Evolutionary conservation across 2,797 vertebrate species (phyloP).

Genomic region (Tangara arthus): DNA sequence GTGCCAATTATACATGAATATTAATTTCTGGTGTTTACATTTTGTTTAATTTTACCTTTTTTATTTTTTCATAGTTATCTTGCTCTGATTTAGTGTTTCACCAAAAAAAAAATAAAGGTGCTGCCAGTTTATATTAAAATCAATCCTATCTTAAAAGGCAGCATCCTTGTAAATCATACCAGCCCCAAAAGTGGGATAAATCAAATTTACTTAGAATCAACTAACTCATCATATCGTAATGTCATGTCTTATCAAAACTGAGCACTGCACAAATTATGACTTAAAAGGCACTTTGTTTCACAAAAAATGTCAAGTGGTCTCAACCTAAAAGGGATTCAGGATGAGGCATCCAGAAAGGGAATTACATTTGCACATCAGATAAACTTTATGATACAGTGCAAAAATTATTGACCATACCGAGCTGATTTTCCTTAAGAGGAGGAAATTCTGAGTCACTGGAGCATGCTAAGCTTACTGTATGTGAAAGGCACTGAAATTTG

Average conservation of each 20-base stretch:
- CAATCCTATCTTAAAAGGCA: slow-evolving; percentile 55
- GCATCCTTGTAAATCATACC: slow-evolving; percentile 56
- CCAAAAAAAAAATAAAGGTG: neutral
- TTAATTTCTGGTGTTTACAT: neutral
- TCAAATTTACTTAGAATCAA: slow-evolving; percentile 70
- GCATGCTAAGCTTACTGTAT: slow-evolving; percentile 13
- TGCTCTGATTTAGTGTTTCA: neutral
- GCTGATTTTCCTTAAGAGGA: neutral
- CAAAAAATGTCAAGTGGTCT: slow-evolving; percentile 58
- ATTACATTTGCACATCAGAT: slow-evolving; percentile 39
- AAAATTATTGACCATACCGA: slow-evolving; percentile 38
- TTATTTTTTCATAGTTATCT: slow-evolving; percentile 16
- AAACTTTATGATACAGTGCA: slow-evolving; percentile 27
- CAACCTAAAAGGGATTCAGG: slow-evolving; percentile 12
- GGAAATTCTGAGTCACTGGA: slow-evolving; percentile 29
- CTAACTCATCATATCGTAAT: slow-evolving; percentile 60
- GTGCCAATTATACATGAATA: neutral
- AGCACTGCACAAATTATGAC: slow-evolving; percentile 56
- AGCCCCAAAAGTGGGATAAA: slow-evolving; percentile 51
- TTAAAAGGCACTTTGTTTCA: slow-evolving; percentile 57
- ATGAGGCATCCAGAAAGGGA: neutral
- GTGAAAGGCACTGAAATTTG: slow-evolving; percentile 25
- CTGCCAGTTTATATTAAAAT: slow-evolving; percentile 53
- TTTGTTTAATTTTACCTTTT: neutral
- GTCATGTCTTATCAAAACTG: slow-evolving; percentile 63